phyloP scores from a whole-genome alignment of 2,797 vertebrate genomes.

The Coregonus ussuriensis region DNA sequence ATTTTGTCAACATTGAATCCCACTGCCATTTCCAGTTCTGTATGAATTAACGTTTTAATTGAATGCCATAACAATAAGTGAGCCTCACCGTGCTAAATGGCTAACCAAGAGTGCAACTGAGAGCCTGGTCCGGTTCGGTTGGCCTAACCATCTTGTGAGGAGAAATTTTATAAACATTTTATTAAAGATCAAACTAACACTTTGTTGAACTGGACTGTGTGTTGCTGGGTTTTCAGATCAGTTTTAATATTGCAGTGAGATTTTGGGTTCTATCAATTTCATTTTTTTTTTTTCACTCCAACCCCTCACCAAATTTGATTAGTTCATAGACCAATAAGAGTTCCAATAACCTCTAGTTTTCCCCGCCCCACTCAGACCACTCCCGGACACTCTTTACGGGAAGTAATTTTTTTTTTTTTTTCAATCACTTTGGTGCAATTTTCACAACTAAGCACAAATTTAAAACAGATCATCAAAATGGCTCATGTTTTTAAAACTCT shows the following conservation, averaged over 20 bases:
- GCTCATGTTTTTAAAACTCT: too few relatives aligned
- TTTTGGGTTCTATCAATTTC: background rate
- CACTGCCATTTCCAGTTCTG: slow-evolving; percentile 49
- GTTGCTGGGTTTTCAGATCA: slow-evolving; percentile 6
- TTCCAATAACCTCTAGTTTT: too few relatives aligned
- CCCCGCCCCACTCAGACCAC: too few relatives aligned
- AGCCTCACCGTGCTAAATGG: background rate
- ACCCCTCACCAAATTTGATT: too few relatives aligned
- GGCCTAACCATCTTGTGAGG: background rate
- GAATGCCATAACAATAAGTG: slow-evolving; percentile 16
- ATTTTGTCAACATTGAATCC: slow-evolving; percentile 50
- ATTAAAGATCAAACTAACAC: background rate
- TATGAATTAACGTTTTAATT: slow-evolving; percentile 12
- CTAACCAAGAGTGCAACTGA: background rate
- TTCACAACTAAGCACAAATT: too few relatives aligned
- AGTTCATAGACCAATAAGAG: too few relatives aligned
- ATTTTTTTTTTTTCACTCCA: background rate
- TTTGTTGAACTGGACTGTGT: slow-evolving; percentile 30
- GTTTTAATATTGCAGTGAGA: background rate
- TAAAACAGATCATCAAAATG: too few relatives aligned
- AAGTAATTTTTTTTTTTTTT: background rate
- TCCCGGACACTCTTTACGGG: too few relatives aligned
- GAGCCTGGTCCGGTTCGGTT: background rate
- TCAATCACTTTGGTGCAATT: too few relatives aligned
- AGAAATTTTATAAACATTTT: too few relatives aligned